Evolutionary conservation across 2,888 invertebrate genomes (phyloP).

Genomic region (Dromius quadrimaculatus): DNA sequence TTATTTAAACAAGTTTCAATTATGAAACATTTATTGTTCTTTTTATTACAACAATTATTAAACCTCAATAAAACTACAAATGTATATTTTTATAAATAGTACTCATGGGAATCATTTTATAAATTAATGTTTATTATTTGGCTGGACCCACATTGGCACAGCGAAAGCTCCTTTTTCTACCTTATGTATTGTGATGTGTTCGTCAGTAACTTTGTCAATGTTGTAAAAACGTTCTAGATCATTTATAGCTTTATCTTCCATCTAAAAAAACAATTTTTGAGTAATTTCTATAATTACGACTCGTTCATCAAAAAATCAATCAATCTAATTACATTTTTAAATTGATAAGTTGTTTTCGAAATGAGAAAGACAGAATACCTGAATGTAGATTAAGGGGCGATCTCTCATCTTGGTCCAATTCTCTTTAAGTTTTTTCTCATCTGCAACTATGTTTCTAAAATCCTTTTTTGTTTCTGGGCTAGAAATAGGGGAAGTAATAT

Average conservation of each 20-base stretch:
- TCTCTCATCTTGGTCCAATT: slow-evolving; percentile 78
- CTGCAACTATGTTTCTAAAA: slow-evolving; percentile 75
- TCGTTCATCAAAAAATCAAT: too few relatives aligned
- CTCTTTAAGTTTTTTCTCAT: slow-evolving; percentile 80
- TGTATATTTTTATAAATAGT: background rate
- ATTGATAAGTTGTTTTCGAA: too few relatives aligned
- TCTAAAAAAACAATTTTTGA: slow-evolving; percentile 67
- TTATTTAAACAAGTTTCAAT: background rate
- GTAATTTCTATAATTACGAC: slow-evolving; percentile 17
- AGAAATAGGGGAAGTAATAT: slow-evolving; percentile 60
- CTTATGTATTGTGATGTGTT: slow-evolving; percentile 78
- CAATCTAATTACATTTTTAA: too few relatives aligned
- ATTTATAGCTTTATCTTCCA: slow-evolving; percentile 89
- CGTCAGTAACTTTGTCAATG: slow-evolving; percentile 77
- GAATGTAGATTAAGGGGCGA: slow-evolving; percentile 80
- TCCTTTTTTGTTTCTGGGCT: slow-evolving; percentile 60
- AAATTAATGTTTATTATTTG: slow-evolving; percentile 42
- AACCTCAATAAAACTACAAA: background rate
- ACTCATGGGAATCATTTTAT: too few relatives aligned
- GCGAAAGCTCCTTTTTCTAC: slow-evolving; percentile 71
- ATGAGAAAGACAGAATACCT: slow-evolving; percentile 68
- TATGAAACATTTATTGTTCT: too few relatives aligned
- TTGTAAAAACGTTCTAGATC: slow-evolving; percentile 83
- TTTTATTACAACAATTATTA: slow-evolving; percentile 1
- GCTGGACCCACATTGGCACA: slow-evolving; percentile 72